Evolutionary conservation across 2,888 invertebrate species (phyloP).

Genomic region (Trichopria drosophilae): DNA sequence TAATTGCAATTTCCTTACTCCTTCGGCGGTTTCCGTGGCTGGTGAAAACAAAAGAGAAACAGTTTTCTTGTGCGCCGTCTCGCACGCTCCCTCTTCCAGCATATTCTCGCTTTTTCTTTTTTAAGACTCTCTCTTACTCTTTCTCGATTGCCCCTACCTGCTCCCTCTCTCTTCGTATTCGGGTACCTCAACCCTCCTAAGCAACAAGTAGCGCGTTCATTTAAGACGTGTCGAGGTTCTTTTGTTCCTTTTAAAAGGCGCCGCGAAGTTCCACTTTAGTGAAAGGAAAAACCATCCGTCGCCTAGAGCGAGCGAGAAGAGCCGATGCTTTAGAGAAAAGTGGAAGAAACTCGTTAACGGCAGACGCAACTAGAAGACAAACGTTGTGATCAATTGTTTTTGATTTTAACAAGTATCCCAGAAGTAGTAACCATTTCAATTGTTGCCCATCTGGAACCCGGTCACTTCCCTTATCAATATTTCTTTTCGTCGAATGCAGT

Average conservation of each 20-base stretch:
- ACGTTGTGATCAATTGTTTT: no score
- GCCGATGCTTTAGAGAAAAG: no score
- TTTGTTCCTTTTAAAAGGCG: constrained; percentile 56
- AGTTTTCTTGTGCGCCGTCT: constrained; percentile 48
- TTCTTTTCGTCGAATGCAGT: no score
- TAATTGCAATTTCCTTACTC: constrained; percentile 53
- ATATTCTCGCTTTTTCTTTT: constrained; percentile 23
- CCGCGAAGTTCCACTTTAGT: constrained; percentile 53
- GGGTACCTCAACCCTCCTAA: constrained; percentile 44
- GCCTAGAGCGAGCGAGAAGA: constrained; percentile 11
- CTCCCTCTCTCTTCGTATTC: constrained; percentile 32
- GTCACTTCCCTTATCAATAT: no score
- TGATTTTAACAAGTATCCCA: no score
- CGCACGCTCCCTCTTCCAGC: constrained; percentile 24
- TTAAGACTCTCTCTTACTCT: constrained; percentile 14
- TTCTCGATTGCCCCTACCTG: constrained; percentile 23
- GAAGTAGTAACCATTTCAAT: no score
- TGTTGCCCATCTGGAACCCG: no score
- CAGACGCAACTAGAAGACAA: no score
- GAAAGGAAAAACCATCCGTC: constrained; percentile 44
- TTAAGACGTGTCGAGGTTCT: constrained; percentile 58
- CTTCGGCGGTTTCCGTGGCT: constrained; percentile 42
- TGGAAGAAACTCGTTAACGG: constrained; percentile 18
- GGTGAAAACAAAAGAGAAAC: constrained; percentile 57
- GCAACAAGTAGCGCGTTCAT: constrained; percentile 60